A percentile compares a stretch with the other conserved stretches of the same genome.
Conservation (phyloP, 1,140 invertebrate genomes). For the Pissodes strobi region DNA sequence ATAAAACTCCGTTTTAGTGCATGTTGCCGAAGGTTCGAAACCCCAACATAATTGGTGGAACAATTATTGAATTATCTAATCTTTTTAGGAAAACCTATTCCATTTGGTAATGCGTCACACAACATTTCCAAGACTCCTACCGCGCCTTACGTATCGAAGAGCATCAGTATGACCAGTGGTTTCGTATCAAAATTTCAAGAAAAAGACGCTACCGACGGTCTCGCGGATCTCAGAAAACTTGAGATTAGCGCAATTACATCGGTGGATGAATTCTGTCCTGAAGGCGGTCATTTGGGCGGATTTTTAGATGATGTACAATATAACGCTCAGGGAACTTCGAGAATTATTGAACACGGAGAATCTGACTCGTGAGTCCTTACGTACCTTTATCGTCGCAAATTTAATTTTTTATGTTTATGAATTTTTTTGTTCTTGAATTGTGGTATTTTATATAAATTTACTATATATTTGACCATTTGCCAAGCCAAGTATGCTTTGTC, state of each 20-base stretch:
- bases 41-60: too few species aligned
- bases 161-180: slow-evolving; percentile 47
- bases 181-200: slow-evolving; percentile 43
- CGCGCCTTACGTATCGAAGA: slow-evolving; percentile 38
- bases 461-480: too few species aligned
- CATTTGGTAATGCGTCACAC: slow-evolving; percentile 37
- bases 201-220: slow-evolving; percentile 30
- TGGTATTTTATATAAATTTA: too few species aligned
- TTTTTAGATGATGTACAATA: slow-evolving; percentile 77
- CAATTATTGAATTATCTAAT: too few species aligned
- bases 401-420: background rate
- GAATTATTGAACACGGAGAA: slow-evolving; percentile 48
- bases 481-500: too few species aligned
- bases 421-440: too few species aligned
- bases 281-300: slow-evolving; percentile 73
- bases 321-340: slow-evolving; percentile 57
- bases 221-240: slow-evolving; percentile 46
- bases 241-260: slow-evolving; percentile 59
- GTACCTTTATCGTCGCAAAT: background rate
- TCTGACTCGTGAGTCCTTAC: slow-evolving; percentile 65
- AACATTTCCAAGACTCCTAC: slow-evolving; percentile 7
- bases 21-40: too few species aligned
- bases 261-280: slow-evolving; percentile 87
- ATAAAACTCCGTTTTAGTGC: too few species aligned
- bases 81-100: slow-evolving; percentile 42